Evolutionary conservation across 2,797 vertebrate genomes (phyloP), one percentile per base, ranked within the genome.

Genomic region (Rhinatrema bivittatum): DNA sequence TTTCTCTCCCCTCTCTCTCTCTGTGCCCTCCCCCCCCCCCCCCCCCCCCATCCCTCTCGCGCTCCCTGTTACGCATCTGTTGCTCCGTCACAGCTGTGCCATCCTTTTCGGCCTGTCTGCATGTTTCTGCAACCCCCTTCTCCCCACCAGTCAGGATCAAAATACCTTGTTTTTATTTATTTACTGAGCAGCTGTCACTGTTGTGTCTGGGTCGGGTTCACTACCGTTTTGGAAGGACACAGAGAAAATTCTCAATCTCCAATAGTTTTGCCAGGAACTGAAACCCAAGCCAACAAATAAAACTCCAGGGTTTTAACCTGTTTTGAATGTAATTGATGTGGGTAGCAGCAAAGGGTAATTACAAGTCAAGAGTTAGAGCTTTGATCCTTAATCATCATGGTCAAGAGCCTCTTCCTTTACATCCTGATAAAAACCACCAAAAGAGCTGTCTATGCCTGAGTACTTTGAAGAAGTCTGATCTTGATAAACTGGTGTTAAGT

Each of bases 111-210:
- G 65, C 62, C 68, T 68, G 59, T 70, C 53, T 63, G 62, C 50
- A 58, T n/a, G 7, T 39, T 34, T 45, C 45, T 42, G 52, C 37
- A 40, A 30, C 62, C 41, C 41, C 60, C 46, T 19, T 18, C 54
- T 42, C 18, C 46, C n/a, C n/a, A n/a, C n/a, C n/a, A n/a, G n/a
- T n/a, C 47, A 66, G 72, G 83, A 86, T 84, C 79, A 81, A 79
- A 85, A 87, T 85, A 81, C 74, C 76, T 70, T 86, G 87, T 91
- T 92, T 90, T 92, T 87, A 91, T 93, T 91, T 90, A 87, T 83
- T 79, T 78, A 70, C 60, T 37, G 38, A 56, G 65, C 87, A 94
- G 89, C 91, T 95, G 93, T 93, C 85, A 78, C 75, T 94, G 93
- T 96, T 95, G 91, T 94, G 94, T 97, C 93, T 98, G 91, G 85